These are phyloP conservation scores for Drosophila anomalata DNA, from an alignment of 2,888 invertebrate species.

Conservation along the genomic window DNA sequence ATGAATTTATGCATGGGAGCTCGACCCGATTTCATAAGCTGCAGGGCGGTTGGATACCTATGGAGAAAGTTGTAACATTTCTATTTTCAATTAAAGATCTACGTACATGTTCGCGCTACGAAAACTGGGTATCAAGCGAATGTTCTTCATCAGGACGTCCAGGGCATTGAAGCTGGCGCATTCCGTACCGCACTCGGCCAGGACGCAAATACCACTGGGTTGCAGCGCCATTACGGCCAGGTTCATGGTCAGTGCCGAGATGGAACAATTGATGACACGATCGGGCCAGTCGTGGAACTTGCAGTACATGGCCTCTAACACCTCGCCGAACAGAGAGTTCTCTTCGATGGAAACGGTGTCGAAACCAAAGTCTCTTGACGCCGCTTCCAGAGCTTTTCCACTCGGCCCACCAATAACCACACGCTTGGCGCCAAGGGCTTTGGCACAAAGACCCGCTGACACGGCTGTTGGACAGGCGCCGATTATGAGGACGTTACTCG, in stretches of 20 bases:
- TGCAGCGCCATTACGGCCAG: constrained; percentile 73
- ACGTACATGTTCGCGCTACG: constrained; percentile 80
- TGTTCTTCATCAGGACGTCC: constrained; percentile 79
- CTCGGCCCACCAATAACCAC: constrained; percentile 68
- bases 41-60: constrained; percentile 78
- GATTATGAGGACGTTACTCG: constrained; percentile 75
- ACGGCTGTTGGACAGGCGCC: constrained; percentile 76
- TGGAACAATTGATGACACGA: constrained; percentile 78
- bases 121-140: constrained; percentile 75
- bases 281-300: constrained; percentile 68
- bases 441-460: constrained; percentile 73
- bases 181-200: constrained; percentile 78
- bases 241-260: constrained; percentile 77
- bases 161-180: constrained; percentile 78
- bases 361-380: constrained; percentile 63
- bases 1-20: constrained; percentile 69
- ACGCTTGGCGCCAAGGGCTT: constrained; percentile 72
- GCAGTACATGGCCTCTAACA: constrained; percentile 61
- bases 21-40: constrained; percentile 68
- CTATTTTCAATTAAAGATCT: not conserved
- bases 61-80: not conserved
- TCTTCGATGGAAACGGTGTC: constrained; percentile 61
- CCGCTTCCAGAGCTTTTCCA: constrained; percentile 46
- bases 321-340: constrained; percentile 50
- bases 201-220: constrained; percentile 72